These are phyloP conservation scores for Herpailurus yagouaroundi DNA, from an alignment of 2,113 vertebrate species.

Conservation along the genomic window DNA sequence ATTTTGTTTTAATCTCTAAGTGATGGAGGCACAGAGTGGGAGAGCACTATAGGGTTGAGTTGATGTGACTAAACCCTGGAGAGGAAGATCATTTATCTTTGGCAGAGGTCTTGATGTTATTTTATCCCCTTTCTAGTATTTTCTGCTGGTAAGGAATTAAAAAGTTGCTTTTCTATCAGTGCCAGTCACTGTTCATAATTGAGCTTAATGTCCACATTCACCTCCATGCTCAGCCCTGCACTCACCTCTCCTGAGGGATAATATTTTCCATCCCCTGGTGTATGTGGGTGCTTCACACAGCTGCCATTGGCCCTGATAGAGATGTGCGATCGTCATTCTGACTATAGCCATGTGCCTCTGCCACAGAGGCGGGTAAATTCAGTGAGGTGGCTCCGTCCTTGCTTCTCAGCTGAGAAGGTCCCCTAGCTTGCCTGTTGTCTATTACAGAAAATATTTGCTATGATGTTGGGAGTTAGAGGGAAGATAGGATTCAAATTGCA, in stretches of 20 bases:
- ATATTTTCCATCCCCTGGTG: background rate
- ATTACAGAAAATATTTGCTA: background rate
- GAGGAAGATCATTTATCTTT: background rate
- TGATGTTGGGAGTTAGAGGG: constrained; percentile 16
- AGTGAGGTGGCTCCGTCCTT: background rate
- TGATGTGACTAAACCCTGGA: background rate
- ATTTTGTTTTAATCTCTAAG: background rate
- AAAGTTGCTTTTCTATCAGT: background rate
- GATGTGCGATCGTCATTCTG: background rate
- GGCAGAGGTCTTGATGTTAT: background rate
- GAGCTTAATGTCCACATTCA: background rate
- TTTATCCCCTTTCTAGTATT: background rate
- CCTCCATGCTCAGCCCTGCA: no score
- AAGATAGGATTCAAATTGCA: background rate
- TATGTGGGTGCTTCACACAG: background rate
- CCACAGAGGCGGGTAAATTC: background rate
- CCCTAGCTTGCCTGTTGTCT: background rate
- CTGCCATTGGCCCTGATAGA: background rate
- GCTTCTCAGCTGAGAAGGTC: background rate
- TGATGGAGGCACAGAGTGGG: fast-evolving
- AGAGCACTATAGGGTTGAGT: background rate
- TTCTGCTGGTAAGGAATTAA: background rate
- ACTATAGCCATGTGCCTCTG: background rate
- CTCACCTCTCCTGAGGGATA: background rate
- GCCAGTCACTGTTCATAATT: background rate